A percentile compares a stretch with the other conserved stretches of the same genome.
These are phyloP conservation scores for Morbakka virulenta DNA, from an alignment of 30 jellyfish, hydroid and myxozoan genomes.

Conservation along the genomic window DNA sequence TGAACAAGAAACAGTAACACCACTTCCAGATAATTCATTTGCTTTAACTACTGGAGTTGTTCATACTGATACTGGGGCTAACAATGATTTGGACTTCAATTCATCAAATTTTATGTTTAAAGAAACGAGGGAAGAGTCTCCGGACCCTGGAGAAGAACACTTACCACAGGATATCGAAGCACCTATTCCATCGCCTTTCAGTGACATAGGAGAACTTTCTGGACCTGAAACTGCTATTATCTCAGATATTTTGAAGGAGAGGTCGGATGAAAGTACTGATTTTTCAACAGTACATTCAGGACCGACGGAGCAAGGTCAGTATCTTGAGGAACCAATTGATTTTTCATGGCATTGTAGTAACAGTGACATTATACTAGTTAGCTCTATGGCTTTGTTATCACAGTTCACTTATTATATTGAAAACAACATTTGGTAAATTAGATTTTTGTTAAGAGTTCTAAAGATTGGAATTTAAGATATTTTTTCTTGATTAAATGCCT, in stretches of 20 bases:
- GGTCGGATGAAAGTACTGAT: constrained; percentile 32
- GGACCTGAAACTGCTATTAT: constrained; percentile 76
- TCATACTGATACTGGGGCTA: too few relatives aligned
- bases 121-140: background rate
- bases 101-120: background rate
- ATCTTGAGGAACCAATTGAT: constrained; percentile 29
- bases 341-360: too few relatives aligned
- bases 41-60: too few relatives aligned
- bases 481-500: too few relatives aligned
- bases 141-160: background rate
- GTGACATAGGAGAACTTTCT: constrained; percentile 89
- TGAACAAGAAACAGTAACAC: too few relatives aligned
- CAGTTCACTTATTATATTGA: too few relatives aligned
- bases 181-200: constrained; percentile 92
- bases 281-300: constrained; percentile 52
- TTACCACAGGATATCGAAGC: constrained; percentile 58
- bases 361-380: too few relatives aligned
- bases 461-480: too few relatives aligned
- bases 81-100: background rate
- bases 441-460: too few relatives aligned
- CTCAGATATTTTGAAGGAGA: constrained; percentile 70
- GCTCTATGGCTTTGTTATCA: too few relatives aligned
- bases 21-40: too few relatives aligned
- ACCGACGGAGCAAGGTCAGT: constrained; percentile 20
- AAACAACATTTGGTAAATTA: too few relatives aligned